Base-by-base conservation (phyloP, 2,113 vertebrate species). In the Pterophyllum scalare region DNA sequence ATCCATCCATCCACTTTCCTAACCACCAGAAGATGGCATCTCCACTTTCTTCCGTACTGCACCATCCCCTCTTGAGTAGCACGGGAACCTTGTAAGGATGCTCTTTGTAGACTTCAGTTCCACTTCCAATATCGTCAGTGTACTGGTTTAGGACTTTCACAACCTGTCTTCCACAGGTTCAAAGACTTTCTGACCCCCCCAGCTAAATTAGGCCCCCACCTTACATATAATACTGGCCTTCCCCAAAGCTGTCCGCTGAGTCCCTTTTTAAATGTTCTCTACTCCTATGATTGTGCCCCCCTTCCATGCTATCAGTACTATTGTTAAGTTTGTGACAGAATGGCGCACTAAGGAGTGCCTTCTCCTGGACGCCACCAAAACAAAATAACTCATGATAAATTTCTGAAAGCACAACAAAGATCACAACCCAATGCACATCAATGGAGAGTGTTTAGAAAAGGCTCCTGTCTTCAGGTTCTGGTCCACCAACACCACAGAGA, bases 281-380 rank as follows among this genome's bases (percentile, higher is more conserved):
- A 22, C 0, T 40, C 35, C 61, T 3, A 24, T 43, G 43, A 65
- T 38, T 17, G 1, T 43, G 35, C 24, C 62, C 62, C 61, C 6
- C 33, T 43, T 65, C n/a, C 7, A 65, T 65, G 62, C 7, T 10
- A 43, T 24, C 35, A 65, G 1, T 6, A 33, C 31, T 33, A 6
- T 33, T 28, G 28, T 28, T 33, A 33, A 33, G 31, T 33, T 6
- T 6, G 62, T 65, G 40, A 24, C 35, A 65, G 35, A 35, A 67
- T 17, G 0, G 2, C 22, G n/a, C 0, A 0, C 38, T 17, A 38
- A 46, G 22, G 22, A 46, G 5, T 43, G 46, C 22, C 22, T 67
- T 67, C 14, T 22, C 17, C 38, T 9, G 1, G 46, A 46, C 1
- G 5, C 5, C 14, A 67, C 14, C 64, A 67, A 46, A 43, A 17